These are phyloP conservation scores for Picathartes gymnocephalus DNA, from an alignment of 2,113 vertebrate genomes.

Conservation along the genomic window DNA sequence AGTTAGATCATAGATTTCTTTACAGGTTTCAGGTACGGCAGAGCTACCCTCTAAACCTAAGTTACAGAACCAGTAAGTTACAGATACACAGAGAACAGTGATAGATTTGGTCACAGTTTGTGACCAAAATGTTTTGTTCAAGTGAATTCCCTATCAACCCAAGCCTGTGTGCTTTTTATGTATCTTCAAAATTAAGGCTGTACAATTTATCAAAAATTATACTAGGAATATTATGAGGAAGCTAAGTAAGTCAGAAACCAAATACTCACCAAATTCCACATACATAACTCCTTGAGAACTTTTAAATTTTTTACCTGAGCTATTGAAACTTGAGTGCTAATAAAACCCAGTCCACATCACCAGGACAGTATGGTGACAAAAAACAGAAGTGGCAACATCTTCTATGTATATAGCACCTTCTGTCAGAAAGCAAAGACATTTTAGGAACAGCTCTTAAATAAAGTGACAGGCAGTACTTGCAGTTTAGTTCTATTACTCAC, in stretches of 20 bases:
- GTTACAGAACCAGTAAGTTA: not conserved
- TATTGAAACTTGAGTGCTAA: not conserved
- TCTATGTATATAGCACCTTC: not conserved
- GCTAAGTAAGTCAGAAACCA: not conserved
- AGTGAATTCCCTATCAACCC: not conserved
- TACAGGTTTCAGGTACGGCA: not conserved
- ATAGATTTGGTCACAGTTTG: not conserved
- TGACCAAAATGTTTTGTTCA: not conserved
- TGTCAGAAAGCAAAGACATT: not conserved
- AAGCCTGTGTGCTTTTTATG: not conserved
- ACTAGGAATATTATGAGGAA: not conserved
- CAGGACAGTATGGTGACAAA: not conserved
- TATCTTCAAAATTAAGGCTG: not conserved
- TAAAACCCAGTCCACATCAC: not conserved
- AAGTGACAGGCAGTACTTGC: not conserved
- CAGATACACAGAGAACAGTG: not conserved
- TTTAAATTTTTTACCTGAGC: not conserved
- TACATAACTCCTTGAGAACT: not conserved
- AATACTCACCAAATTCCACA: not conserved
- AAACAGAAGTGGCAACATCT: not conserved
- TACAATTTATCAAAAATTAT: not conserved
- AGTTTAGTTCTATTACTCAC: not conserved
- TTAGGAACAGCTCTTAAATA: not conserved
- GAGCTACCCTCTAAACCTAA: not conserved
- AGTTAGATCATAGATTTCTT: not conserved